Base-by-base conservation (phyloP, 2,113 vertebrate species). In the Campylomormyrus numenius region DNA sequence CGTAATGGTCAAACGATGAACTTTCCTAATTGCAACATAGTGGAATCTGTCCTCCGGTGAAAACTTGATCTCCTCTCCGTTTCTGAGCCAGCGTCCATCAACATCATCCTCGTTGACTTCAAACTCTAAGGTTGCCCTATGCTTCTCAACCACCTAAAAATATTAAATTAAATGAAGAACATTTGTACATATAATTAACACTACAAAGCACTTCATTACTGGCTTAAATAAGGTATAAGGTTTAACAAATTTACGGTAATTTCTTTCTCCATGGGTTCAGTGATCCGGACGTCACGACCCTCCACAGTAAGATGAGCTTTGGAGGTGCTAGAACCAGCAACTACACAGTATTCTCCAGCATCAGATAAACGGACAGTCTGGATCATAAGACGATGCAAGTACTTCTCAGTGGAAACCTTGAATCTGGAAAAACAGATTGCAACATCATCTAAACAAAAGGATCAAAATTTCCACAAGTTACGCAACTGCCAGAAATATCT, bases 91-190 rank as follows among this genome's bases (percentile, higher is more conserved):
- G 87, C 93, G 98, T 80, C 97, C 97, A 88, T 99, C 98, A 50
- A 98, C 96, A 0, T 99, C 98, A 0, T 99, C 98, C 95, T 99
- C 98, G 31, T 96, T 97, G 92, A 99, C 98, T 93, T 99, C 98
- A 93, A 99, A 98, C 94, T 99, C 98, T 88, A 99, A 96, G 4
- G 96, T 97, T 0, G 98, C 96, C 94, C 97, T 96, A 85, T 99
- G 97, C 92, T 97, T 97, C 91, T 99, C 98, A 92, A 99, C 95
- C 83, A 99, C 98, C 98, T 99, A 90, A 89, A 91, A 48, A 50
- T 42, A 58, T 83, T 58, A 24, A 2, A 84, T 13, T 0, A 42
- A 84, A 7, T 3, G 80, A 89, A 19, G 91, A 85, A 56, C 11
- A 90, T 58, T 53, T 52, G 45, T 42, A 85, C 1, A n/a, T 58